These are phyloP conservation scores for Dendrolimus punctatus DNA, from an alignment of 1,140 invertebrate genomes.

Conservation along the genomic window DNA sequence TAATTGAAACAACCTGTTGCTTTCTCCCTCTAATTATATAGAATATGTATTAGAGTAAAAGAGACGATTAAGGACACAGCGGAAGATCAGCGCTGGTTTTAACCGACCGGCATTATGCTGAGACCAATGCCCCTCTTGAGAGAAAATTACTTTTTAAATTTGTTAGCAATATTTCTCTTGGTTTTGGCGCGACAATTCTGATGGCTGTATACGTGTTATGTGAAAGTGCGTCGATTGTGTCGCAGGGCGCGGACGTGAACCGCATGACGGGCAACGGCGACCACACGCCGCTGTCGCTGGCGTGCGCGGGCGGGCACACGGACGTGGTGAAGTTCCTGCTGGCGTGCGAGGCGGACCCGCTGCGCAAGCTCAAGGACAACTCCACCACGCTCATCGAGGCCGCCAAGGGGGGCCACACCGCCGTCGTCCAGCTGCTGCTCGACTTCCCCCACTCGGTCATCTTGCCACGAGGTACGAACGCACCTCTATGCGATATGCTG, in stretches of 20 bases:
- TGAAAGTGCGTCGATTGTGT: background rate
- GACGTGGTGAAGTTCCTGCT: slow-evolving; percentile 93
- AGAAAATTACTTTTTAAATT: no score
- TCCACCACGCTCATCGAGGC: slow-evolving; percentile 99
- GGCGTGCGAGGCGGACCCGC: slow-evolving; percentile 92
- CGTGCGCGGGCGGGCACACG: slow-evolving; percentile 96
- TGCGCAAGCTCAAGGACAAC: slow-evolving; percentile 98
- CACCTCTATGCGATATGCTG: background rate
- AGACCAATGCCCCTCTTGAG: no score
- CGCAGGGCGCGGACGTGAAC: slow-evolving; percentile 90
- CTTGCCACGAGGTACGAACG: slow-evolving; percentile 63
- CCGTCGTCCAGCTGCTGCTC: slow-evolving; percentile 93
- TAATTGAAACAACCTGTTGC: no score
- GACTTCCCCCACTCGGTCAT: slow-evolving; percentile 93
- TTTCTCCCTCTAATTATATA: no score
- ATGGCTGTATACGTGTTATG: background rate
- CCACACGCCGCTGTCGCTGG: slow-evolving; percentile 97
- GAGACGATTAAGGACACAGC: no score
- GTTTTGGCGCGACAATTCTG: no score
- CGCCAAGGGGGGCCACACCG: slow-evolving; percentile 96
- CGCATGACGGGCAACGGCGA: slow-evolving; percentile 97
- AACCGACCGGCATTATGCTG: no score
- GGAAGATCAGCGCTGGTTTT: no score
- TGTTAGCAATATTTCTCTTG: no score
- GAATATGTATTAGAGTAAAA: no score